Evolutionary conservation across 1,140 invertebrate genomes (phyloP), one percentile per base, ranked within the genome.

Genomic region (Drosophila rufa): DNA sequence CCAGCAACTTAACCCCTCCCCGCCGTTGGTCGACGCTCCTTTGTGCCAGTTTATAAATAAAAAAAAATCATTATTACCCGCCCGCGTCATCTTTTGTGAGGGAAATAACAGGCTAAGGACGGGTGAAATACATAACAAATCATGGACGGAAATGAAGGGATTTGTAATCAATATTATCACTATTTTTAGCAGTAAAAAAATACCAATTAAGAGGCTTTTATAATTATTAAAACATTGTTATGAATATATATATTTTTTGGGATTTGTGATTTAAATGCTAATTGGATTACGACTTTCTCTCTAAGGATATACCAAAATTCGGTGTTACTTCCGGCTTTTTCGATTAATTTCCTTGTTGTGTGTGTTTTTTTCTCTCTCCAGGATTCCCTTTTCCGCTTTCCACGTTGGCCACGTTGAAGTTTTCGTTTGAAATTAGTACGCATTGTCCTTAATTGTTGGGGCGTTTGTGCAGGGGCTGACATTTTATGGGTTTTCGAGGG

Each of bases 351-450:
- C 33, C 56, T 60, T 30, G 19, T 27, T 42, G 33, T 36, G 33
- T 36, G 33, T 36, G 25, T 3, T 57, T 38, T 65, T 75, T 47
- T 47, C 38, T 17, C 40, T 46, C 19, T 25, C 30, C 19, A 36
- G 25, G 46, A 50, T 36, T 47, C 50, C 27, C 59, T 48, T 48
- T 36, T 40, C 30, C 40, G 48, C 40, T 82, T 67, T 69, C 64
- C 66, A 67, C 42, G 62, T 55, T 50, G 73, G 64, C 64, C 66
- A 67, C 42, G 62, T 55, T 50, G 73, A 68, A 73, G 68, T 85
- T 85, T 87, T 80, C 77, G 69, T 83, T 87, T 83, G 80, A 87
- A 89, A 87, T 87, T 89, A 89, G 80, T 82, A 87, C 80, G 83
- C 83, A 89, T 87, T 87, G 80, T 89, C 73, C 80, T 70, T 87